phyloP scores from a whole-genome alignment of 2,888 invertebrate species.

The Ophioninae sp. region DNA sequence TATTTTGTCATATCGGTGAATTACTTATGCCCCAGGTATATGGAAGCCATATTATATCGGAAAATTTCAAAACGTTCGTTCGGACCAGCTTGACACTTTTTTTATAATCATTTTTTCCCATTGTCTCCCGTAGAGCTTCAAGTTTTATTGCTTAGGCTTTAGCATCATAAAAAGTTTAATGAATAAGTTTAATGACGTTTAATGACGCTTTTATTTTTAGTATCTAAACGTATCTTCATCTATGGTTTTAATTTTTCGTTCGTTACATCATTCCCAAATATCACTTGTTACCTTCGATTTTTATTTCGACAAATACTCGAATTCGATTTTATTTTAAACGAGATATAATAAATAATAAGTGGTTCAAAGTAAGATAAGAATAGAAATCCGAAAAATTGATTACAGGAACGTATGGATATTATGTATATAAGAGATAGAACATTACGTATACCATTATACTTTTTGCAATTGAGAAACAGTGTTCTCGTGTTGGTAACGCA shows the following conservation, averaged over 20 bases:
- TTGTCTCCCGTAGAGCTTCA: too few relatives aligned
- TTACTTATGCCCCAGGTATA: conserved; percentile 42
- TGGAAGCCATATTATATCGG: not conserved
- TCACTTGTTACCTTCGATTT: not conserved
- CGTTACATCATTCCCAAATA: not conserved
- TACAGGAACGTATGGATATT: not conserved
- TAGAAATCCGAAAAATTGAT: too few relatives aligned
- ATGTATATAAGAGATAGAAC: not conserved
- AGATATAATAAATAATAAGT: not conserved
- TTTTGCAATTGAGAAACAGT: conserved; percentile 36
- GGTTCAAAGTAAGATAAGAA: not conserved
- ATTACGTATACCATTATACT: too few relatives aligned
- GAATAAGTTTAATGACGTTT: not conserved
- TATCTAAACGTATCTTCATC: too few relatives aligned
- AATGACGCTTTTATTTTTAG: too few relatives aligned
- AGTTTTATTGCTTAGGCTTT: too few relatives aligned
- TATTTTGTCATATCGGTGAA: conserved; percentile 64
- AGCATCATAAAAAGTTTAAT: too few relatives aligned
- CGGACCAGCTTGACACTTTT: not conserved
- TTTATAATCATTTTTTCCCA: too few relatives aligned
- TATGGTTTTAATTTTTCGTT: not conserved
- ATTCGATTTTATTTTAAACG: not conserved
- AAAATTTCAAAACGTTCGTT: not conserved
- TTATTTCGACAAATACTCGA: not conserved
- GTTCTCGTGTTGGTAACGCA: conserved; percentile 56